These are phyloP conservation scores for Ypsolopha scabrella DNA, from an alignment of 2,888 invertebrate species.

Conservation along the genomic window DNA sequence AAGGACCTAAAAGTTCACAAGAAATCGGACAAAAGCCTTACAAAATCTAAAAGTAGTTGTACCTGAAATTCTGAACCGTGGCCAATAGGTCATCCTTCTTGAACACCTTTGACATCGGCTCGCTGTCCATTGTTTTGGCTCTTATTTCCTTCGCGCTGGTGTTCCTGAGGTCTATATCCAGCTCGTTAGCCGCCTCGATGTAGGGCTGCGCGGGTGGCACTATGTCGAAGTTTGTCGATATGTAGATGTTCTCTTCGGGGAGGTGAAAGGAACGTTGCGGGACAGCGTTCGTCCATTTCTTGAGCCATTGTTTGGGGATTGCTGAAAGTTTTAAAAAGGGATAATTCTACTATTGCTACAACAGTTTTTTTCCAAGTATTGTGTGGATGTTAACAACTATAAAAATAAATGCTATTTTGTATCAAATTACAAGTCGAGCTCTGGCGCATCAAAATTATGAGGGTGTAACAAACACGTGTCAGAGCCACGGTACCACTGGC, in stretches of 20 bases:
- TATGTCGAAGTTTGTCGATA: constrained; percentile 78
- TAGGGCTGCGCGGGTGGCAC: constrained; percentile 50
- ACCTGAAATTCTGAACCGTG: constrained; percentile 56
- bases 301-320: constrained; percentile 73
- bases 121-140: constrained; percentile 23
- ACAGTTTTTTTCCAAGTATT: no score
- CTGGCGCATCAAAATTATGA: no score
- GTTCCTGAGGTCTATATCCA: constrained; percentile 33
- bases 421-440: no score
- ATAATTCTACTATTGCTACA: no score
- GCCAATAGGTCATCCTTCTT: constrained; percentile 42
- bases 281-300: constrained; percentile 71
- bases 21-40: no score
- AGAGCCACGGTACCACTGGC: no score
- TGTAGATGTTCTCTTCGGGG: constrained; percentile 79
- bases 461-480: no score
- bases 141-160: constrained; percentile 42
- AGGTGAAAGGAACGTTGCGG: constrained; percentile 73
- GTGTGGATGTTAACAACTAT: no score
- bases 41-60: constrained; percentile 6
- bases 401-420: no score
- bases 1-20: no score
- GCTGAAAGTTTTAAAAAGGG: constrained; percentile 30
- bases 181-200: constrained; percentile 26
- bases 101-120: constrained; percentile 21